Evolutionary conservation across 2,888 invertebrate genomes (phyloP), one percentile per base, ranked within the genome.

Genomic region (Keiferia lycopersicella): DNA sequence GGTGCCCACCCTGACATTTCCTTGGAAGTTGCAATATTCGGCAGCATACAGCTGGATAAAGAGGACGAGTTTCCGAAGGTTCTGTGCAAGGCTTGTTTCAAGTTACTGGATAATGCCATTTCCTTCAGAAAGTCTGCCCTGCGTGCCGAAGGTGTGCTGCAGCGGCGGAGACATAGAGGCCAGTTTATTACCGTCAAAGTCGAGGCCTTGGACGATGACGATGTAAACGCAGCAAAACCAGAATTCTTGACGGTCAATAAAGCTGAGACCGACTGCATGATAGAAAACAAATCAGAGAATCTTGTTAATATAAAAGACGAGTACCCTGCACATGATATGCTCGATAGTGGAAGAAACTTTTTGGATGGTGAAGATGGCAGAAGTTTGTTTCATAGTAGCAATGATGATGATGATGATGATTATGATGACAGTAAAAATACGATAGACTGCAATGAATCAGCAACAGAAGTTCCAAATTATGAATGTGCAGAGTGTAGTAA

Each of bases 31-130:
- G 7, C 38, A 38, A 38, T 38, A 18, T 61, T 61, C 34, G 61
- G 61, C 12, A 45, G 50, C 20, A 51, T 61, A 18, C 30, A 61
- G n/a, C 34, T 61, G 20, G 20, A 38, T 2, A 30, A 51, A 26
- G 45, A 61, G 12, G 61, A 61, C 18, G 61, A 38, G 3, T 61
- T 50, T n/a, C 61, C 61, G 0, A 50, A 61, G 34, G 8, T 6
- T 20, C 14, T 61, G 12, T 61, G 61, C 50, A 51, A 18, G 20
- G 18, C 8, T 20, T 61, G 61, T 34, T 51, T 18, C 38, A 34
- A 61, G 34, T 11, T 50, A 38, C 16, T 61, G 1, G 16, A 61
- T 16, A 51, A 20, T 51, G 61, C 61, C 2, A 51, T 61, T 3
- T 45, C 22, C n/a, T 61, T 61, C 20, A 61, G 61, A 16, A 51